These are phyloP conservation scores for Cephonodes hylas DNA, from an alignment of 2,888 invertebrate species.

Conservation along the genomic window DNA sequence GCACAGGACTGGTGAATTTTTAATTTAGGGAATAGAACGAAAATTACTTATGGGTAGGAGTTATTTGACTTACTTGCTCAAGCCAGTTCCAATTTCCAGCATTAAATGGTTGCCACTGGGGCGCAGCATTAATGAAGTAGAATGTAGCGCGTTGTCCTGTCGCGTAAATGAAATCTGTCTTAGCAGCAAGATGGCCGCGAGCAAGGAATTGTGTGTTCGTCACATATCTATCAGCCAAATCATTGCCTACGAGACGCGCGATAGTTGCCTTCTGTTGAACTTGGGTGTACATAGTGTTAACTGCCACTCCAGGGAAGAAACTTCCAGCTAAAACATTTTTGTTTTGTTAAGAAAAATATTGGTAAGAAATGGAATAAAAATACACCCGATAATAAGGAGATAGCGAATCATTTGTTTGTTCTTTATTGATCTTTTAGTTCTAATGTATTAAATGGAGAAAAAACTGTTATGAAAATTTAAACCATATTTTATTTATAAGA, in stretches of 20 bases:
- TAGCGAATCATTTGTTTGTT: background rate
- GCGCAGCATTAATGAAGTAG: constrained; percentile 84
- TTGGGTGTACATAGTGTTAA: constrained; percentile 66
- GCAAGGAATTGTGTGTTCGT: constrained; percentile 69
- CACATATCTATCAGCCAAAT: constrained; percentile 69
- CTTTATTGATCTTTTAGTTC: background rate
- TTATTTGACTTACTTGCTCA: constrained; percentile 55
- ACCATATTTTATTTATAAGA: background rate
- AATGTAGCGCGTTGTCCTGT: constrained; percentile 81
- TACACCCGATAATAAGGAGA: background rate
- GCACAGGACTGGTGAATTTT: too few relatives aligned
- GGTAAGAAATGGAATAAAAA: background rate
- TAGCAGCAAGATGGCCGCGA: constrained; percentile 83
- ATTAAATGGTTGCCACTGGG: constrained; percentile 85
- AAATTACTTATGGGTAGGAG: background rate
- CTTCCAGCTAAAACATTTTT: constrained; percentile 55
- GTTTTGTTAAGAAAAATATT: background rate
- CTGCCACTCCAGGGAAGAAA: constrained; percentile 70
- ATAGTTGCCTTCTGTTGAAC: constrained; percentile 53
- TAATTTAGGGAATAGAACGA: too few relatives aligned
- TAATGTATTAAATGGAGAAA: too few relatives aligned
- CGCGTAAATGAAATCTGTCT: constrained; percentile 83
- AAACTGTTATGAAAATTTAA: background rate
- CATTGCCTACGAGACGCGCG: constrained; percentile 49
- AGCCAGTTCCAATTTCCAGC: constrained; percentile 81